phyloP scores from a whole-genome alignment of 2,888 invertebrate species.

The Blastobasis adustella region DNA sequence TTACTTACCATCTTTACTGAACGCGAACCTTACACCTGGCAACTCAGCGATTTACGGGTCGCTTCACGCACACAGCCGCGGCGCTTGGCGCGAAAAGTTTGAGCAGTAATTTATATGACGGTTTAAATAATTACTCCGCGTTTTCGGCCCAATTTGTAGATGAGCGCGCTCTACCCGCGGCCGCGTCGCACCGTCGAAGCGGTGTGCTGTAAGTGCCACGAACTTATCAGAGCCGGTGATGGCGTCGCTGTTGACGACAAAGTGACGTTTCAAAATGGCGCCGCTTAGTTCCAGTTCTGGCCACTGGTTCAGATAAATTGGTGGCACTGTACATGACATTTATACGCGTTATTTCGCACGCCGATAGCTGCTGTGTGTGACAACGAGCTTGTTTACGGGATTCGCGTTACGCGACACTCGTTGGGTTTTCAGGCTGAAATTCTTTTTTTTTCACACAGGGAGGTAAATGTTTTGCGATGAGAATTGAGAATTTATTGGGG shows the following conservation, averaged over 20 bases:
- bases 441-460: constrained; percentile 10
- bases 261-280: no score
- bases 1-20: no score
- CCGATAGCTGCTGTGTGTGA: constrained; percentile 26
- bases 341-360: constrained; percentile 42
- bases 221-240: no score
- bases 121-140: constrained; percentile 74
- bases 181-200: background rate
- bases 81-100: constrained; percentile 64
- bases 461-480: background rate
- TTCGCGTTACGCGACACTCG: constrained; percentile 12
- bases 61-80: constrained; percentile 36
- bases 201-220: background rate
- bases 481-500: background rate
- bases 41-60: constrained; percentile 17
- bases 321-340: constrained; percentile 42
- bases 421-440: no score
- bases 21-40: no score
- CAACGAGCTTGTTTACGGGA: constrained; percentile 23
- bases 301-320: no score
- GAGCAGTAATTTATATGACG: constrained; percentile 74
- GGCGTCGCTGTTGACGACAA: no score
- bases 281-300: no score
- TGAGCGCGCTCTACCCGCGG: constrained; percentile 29
- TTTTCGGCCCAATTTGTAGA: constrained; percentile 74